A percentile compares a stretch with the other conserved stretches of the same genome.
phyloP scores from a whole-genome alignment of 2,113 vertebrate species.

The Herpailurus yagouaroundi region DNA sequence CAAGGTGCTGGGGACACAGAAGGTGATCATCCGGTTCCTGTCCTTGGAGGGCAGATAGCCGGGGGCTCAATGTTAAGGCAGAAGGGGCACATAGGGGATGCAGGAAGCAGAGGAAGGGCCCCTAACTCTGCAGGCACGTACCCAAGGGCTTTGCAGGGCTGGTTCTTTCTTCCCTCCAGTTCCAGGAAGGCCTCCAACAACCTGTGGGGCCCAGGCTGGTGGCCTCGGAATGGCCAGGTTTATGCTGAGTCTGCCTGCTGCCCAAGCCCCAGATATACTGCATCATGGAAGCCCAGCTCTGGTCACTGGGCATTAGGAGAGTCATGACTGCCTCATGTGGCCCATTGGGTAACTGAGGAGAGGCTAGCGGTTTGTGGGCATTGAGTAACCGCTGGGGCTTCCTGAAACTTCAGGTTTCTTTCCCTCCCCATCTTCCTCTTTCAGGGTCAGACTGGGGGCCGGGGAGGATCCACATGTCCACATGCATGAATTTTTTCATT shows the following conservation, averaged over 20 bases:
- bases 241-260: neutral
- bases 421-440: slow-evolving; percentile 64
- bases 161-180: neutral
- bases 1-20: neutral
- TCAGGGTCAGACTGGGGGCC: neutral
- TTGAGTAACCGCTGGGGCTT: slow-evolving; percentile 56
- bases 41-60: neutral
- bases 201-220: neutral
- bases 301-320: neutral
- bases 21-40: neutral
- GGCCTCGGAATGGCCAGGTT: neutral
- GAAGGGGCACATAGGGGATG: neutral
- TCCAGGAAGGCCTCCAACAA: neutral
- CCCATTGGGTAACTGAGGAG: slow-evolving; percentile 43
- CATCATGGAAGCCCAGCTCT: neutral
- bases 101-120: neutral
- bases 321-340: neutral
- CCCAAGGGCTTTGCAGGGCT: neutral
- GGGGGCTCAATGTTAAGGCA: neutral
- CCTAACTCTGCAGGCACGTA: neutral
- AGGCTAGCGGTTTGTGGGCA: neutral
- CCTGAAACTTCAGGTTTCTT: slow-evolving; percentile 62
- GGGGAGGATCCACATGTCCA: neutral
- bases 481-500: neutral
- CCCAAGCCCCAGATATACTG: neutral